Conservation (phyloP, 2,888 invertebrate genomes). For the Nebria salina region DNA sequence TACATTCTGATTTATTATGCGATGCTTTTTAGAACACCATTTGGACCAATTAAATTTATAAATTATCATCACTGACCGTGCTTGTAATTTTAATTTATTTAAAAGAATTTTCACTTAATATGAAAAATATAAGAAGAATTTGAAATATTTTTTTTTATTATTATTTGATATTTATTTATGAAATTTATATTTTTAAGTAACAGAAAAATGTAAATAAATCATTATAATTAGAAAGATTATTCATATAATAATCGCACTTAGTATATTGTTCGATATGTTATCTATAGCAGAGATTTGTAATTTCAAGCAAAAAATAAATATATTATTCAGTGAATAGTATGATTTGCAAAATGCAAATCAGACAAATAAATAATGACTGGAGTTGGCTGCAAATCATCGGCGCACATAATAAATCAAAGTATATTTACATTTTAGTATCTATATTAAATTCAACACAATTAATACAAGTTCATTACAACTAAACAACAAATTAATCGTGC, state of each 20-base stretch:
- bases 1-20: conserved; percentile 40
- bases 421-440: not conserved
- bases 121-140: no score
- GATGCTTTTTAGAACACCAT: conserved; percentile 20
- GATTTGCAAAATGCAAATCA: not conserved
- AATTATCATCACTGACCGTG: not conserved
- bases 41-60: conserved; percentile 20
- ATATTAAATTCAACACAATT: not conserved
- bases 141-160: no score
- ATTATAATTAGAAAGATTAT: no score
- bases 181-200: no score
- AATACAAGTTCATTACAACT: not conserved
- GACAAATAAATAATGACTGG: not conserved
- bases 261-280: no score
- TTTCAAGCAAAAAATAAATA: no score
- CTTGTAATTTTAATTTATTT: no score
- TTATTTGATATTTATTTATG: no score
- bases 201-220: no score
- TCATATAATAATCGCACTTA: no score
- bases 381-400: not conserved
- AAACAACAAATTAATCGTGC: conserved; percentile 1
- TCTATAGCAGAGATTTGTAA: no score
- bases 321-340: not conserved
- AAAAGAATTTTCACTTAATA: no score
- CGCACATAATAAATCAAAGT: not conserved